Conservation (phyloP, 2,113 vertebrate species). For the Montifringilla adamsi region DNA sequence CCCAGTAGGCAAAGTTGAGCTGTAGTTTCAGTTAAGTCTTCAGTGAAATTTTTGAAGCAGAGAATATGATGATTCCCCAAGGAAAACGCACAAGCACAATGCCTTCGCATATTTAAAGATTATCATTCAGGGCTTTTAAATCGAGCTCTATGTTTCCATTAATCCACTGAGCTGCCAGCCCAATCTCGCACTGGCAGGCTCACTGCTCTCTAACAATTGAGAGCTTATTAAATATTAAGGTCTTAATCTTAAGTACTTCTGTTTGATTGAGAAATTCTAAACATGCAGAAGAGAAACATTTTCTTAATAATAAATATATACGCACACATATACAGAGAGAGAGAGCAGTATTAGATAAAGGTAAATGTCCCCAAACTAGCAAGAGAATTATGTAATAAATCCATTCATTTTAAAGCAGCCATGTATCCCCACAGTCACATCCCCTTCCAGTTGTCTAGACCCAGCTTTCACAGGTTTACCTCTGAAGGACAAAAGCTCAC, state of each 20-base stretch:
- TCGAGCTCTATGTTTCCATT: conserved; percentile 29
- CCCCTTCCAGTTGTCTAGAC: not conserved
- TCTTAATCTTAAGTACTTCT: conserved; percentile 52
- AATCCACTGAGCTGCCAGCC: conserved; percentile 56
- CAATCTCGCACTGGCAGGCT: conserved; percentile 37
- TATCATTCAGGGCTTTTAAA: conserved; percentile 52
- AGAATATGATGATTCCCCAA: not conserved
- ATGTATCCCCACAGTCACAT: not conserved
- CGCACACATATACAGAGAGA: not conserved
- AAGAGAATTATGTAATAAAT: not conserved
- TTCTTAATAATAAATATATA: not conserved
- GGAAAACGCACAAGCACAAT: conserved; percentile 23
- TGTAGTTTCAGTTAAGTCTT: conserved; percentile 4
- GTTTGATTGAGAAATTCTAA: conserved; percentile 36
- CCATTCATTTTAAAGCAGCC: not conserved
- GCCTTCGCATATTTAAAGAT: conserved; percentile 57
- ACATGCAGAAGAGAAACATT: not conserved
- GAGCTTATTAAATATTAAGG: conserved; percentile 65
- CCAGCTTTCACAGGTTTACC: not conserved
- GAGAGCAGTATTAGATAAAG: not conserved
- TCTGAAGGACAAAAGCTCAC: not conserved
- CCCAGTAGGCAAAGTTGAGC: not conserved
- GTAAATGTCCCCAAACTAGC: not conserved
- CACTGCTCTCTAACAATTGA: conserved; percentile 13
- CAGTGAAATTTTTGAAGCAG: conserved; percentile 9